Evolutionary conservation across 2,113 vertebrate species (phyloP).

Genomic region (Labeo rohita): DNA sequence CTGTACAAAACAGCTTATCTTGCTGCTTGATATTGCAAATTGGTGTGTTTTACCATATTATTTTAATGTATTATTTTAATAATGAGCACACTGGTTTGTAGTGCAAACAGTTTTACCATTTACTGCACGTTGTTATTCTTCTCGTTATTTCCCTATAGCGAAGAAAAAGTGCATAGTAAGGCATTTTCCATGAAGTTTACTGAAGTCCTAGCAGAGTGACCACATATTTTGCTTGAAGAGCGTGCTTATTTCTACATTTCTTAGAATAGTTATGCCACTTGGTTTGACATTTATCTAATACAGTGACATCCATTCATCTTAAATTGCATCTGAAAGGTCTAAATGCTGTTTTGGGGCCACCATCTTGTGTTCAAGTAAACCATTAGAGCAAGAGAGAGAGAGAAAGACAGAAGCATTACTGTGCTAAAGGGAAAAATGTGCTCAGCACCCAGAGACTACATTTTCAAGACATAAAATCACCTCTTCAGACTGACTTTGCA

Average conservation of each 20-base stretch:
- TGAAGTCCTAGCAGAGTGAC: background rate
- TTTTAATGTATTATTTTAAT: too few relatives aligned
- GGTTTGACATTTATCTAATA: background rate
- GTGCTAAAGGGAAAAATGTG: background rate
- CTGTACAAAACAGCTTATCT: too few relatives aligned
- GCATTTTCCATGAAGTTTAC: background rate
- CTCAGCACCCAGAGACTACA: conserved; percentile 20
- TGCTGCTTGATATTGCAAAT: too few relatives aligned
- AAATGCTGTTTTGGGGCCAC: background rate
- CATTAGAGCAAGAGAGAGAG: conserved; percentile 47
- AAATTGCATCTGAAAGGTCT: background rate
- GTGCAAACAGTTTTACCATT: too few relatives aligned
- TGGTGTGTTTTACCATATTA: too few relatives aligned
- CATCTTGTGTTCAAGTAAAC: background rate
- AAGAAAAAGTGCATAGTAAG: too few relatives aligned
- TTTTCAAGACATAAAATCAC: conserved; percentile 29
- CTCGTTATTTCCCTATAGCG: too few relatives aligned
- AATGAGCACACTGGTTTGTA: too few relatives aligned
- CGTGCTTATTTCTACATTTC: background rate
- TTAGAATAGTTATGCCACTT: background rate
- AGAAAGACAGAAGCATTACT: conserved; percentile 44
- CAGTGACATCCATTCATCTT: background rate
- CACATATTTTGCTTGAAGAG: background rate
- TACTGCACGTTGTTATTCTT: too few relatives aligned
- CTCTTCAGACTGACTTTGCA: conserved; percentile 46